Evolutionary conservation across 2,888 invertebrate species (phyloP), one percentile per base, ranked within the genome.

Genomic region (Iphiclides podalirius): DNA sequence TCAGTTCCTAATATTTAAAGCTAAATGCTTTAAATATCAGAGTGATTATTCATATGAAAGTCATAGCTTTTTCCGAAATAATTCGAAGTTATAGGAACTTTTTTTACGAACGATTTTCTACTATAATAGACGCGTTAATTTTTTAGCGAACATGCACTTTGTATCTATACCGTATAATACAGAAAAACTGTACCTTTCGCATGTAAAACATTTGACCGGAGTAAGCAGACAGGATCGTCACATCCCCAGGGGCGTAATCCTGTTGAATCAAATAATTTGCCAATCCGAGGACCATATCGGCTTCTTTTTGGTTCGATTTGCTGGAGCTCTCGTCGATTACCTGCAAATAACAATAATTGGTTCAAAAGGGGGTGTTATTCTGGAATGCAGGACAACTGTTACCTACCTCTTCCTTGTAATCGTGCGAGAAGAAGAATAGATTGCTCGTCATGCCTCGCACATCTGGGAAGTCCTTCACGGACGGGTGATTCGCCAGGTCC

Each of bases 201-300:
- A 93, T 74, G 55, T 90, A 86, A 65, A 91, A 91, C 86, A 93
- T 90, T 75, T 95, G 95, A 0, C 93, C 94, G 6, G 92, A 88
- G 70, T 95, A 95, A 0, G 93, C 91, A 0, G 93, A 90, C 14
- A 96, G 80, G 52, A 96, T 92, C 0, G 95, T 95, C 49, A 96
- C 91, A 55, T 95, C 90, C 7, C 84, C 72, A 0, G 91, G 72
- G 0, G 73, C 41, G 61, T 94, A 93, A 0, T 91, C 92, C 67
- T 94, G 94, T 54, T 91, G 80, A 56, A 93, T 75, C 1, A 94
- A 71, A 66, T 94, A 92, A 53, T 89, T 83, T 6, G 92, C 93
- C 11, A 94, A 74, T 0, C 73, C 75, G 15, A 93, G 78, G 2
- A 91, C 64, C 67, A 93, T 89, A 42, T 90, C 82, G 0, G 90